phyloP scores from a whole-genome alignment of 2,888 invertebrate genomes.

The Cryptus viduatorius region DNA sequence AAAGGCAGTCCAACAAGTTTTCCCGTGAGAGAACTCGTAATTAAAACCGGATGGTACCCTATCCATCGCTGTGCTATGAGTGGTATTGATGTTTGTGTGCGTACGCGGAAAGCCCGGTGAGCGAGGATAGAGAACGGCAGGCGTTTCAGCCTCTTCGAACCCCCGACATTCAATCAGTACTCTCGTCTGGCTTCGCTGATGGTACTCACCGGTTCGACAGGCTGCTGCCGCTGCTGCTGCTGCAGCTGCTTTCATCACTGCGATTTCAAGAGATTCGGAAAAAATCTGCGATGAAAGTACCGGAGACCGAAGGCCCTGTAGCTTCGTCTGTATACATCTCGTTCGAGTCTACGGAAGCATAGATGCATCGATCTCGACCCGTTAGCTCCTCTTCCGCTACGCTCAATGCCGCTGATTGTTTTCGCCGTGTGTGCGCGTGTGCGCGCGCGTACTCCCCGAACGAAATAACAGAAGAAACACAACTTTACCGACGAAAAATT shows the following conservation, averaged over 20 bases:
- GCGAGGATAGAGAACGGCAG: not conserved
- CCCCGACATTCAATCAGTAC: constrained; percentile 60
- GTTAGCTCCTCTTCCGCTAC: constrained; percentile 22
- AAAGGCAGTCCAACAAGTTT: constrained; percentile 50
- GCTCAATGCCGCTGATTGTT: constrained; percentile 61
- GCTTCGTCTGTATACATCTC: not conserved
- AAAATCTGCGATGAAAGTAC: constrained; percentile 54
- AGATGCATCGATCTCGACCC: constrained; percentile 34
- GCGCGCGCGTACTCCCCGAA: too few species aligned
- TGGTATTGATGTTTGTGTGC: constrained; percentile 11
- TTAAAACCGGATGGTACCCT: constrained; percentile 60
- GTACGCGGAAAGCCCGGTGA: constrained; percentile 1
- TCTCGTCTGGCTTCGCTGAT: constrained; percentile 37
- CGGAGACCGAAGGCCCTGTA: constrained; percentile 11
- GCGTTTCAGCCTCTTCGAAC: constrained; percentile 48
- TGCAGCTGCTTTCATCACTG: constrained; percentile 45
- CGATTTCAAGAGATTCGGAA: constrained; percentile 46
- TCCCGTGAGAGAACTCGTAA: constrained; percentile 45
- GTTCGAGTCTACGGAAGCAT: constrained; percentile 11
- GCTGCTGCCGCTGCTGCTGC: constrained; percentile 44
- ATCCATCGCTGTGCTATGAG: not conserved
- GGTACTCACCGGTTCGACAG: constrained; percentile 26
- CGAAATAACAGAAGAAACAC: too few species aligned
- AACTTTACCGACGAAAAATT: too few species aligned
- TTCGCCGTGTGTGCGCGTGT: constrained; percentile 4